Evolutionary conservation across 2,113 vertebrate species (phyloP).

Genomic region (Asarcornis scutulata): DNA sequence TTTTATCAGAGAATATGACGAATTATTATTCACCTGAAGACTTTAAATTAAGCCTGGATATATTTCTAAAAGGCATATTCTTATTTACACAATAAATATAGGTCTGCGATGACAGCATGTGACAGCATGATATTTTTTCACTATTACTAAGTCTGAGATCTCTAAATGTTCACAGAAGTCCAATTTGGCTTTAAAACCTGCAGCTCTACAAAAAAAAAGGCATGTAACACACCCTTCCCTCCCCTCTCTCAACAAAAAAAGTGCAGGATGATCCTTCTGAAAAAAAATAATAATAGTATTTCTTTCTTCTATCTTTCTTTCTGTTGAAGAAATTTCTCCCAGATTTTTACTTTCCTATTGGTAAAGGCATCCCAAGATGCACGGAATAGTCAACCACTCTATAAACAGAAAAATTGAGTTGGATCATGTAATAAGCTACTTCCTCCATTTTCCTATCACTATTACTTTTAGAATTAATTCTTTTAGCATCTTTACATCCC

Average conservation of each 20-base stretch:
- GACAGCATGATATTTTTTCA: neutral
- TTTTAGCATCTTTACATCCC: neutral
- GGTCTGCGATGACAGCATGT: neutral
- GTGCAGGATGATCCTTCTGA: neutral
- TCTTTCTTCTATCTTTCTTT: neutral
- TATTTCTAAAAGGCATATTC: neutral
- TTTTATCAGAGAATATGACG: neutral
- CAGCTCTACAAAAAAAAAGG: neutral
- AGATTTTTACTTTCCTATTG: neutral
- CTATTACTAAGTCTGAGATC: neutral
- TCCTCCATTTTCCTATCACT: neutral
- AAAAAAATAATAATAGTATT: neutral
- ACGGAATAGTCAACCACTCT: neutral
- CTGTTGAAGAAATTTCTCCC: neutral
- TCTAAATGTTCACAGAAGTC: neutral
- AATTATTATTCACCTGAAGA: neutral
- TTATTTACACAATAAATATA: neutral
- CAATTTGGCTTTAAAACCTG: neutral
- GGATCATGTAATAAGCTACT: neutral
- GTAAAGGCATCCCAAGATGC: neutral
- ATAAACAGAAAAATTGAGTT: neutral
- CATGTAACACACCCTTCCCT: neutral
- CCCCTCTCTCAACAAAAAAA: neutral
- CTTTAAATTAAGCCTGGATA: neutral
- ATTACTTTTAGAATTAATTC: neutral